Evolutionary conservation across 2,888 invertebrate genomes (phyloP).

Genomic region (Rutpela maculata): DNA sequence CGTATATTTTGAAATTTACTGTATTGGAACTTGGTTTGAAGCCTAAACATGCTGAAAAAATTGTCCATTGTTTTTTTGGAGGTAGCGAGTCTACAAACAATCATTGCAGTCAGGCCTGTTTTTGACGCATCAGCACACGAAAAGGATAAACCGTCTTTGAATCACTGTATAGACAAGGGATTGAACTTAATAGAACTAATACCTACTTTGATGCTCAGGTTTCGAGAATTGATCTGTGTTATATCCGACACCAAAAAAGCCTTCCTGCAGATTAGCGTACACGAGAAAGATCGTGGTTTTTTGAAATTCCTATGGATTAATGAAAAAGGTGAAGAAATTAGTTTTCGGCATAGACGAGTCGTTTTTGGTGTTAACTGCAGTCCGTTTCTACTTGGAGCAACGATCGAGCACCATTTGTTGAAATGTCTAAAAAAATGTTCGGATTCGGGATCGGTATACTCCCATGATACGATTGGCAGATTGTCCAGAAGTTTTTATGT

Average conservation of each 20-base stretch:
- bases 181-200: constrained; percentile 38
- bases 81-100: too few species aligned
- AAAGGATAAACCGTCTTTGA: constrained; percentile 20
- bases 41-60: too few species aligned
- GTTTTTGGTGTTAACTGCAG: too few species aligned
- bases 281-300: constrained; percentile 23
- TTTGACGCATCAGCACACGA: constrained; percentile 32
- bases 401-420: constrained; percentile 30
- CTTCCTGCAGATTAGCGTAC: constrained; percentile 62
- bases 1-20: too few species aligned
- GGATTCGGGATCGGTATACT: not conserved
- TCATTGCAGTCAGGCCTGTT: constrained; percentile 24
- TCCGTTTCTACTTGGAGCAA: too few species aligned
- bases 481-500: constrained; percentile 30
- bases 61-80: too few species aligned
- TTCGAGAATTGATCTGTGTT: constrained; percentile 51
- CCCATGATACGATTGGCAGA: constrained; percentile 19
- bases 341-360: too few species aligned
- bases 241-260: constrained; percentile 60
- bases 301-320: constrained; percentile 39
- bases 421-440: constrained; percentile 22
- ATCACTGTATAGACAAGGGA: constrained; percentile 49
- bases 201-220: constrained; percentile 43
- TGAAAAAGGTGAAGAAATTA: constrained; percentile 14
- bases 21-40: too few species aligned